phyloP scores from a whole-genome alignment of 2,113 vertebrate species.

The Amphiprion ocellaris region DNA sequence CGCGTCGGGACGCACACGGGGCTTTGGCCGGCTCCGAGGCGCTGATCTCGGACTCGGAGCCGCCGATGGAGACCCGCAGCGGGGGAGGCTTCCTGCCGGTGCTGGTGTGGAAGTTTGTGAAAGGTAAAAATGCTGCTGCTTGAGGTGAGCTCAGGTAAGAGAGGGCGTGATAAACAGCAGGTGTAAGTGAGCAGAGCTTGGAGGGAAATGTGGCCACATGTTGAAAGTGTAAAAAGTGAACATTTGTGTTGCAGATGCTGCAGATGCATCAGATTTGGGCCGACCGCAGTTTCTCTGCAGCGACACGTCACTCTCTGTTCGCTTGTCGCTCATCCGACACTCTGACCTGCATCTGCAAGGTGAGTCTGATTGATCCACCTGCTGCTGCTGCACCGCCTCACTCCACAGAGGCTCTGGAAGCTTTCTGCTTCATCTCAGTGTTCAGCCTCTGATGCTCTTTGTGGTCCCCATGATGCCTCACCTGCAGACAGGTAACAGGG shows the following conservation, averaged over 20 bases:
- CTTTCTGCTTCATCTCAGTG: no score
- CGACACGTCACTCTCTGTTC: not conserved
- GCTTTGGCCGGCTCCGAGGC: not conserved
- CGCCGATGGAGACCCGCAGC: not conserved
- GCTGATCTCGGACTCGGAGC: not conserved
- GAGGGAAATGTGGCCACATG: no score
- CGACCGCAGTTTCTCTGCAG: constrained; percentile 21
- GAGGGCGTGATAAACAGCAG: not conserved
- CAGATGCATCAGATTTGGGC: not conserved
- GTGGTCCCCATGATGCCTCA: no score
- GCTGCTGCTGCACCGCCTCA: no score
- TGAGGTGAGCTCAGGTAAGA: not conserved
- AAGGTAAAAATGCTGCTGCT: not conserved
- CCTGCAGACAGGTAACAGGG: no score
- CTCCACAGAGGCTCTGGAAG: no score
- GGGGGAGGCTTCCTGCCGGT: not conserved
- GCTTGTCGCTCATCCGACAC: constrained; percentile 8
- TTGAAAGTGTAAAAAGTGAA: no score
- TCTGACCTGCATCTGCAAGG: constrained; percentile 13
- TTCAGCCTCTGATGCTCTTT: no score
- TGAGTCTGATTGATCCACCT: not conserved
- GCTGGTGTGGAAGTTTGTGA: constrained; percentile 20
- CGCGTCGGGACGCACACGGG: not conserved
- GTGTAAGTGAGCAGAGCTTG: not conserved
- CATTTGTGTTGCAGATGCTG: not conserved